Conservation (phyloP, 1,140 invertebrate genomes). For the Eurytemora carolleeae region DNA sequence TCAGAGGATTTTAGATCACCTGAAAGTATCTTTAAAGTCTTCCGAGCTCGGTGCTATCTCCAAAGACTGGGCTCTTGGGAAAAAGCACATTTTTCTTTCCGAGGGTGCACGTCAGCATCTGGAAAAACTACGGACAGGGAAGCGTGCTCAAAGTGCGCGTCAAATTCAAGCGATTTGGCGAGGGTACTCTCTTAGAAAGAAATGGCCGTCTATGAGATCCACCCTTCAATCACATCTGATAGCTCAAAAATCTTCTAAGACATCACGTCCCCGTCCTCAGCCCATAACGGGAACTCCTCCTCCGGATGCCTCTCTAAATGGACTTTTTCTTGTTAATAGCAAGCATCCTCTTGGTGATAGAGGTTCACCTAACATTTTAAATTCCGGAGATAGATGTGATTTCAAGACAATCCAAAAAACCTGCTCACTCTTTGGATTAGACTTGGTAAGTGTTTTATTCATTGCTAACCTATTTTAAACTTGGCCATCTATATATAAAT, state of each 20-base stretch:
- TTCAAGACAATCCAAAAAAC: conserved; percentile 68
- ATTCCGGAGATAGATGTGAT: conserved; percentile 58
- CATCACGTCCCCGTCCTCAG: conserved; percentile 50
- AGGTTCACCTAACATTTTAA: too few relatives aligned
- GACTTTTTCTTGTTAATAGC: neutral
- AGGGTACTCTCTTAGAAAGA: conserved; percentile 46
- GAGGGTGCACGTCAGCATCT: conserved; percentile 74
- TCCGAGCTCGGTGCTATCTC: conserved; percentile 25
- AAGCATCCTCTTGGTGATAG: too few relatives aligned
- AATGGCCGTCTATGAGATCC: conserved; percentile 42
- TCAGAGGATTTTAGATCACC: conserved; percentile 45
- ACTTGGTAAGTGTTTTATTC: conserved; percentile 40
- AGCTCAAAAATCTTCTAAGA: too few relatives aligned
- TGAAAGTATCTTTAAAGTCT: conserved; percentile 28
- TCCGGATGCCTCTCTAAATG: conserved; percentile 34
- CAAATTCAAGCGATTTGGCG: conserved; percentile 59
- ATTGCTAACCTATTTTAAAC: neutral
- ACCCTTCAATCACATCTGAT: too few relatives aligned
- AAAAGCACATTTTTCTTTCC: conserved; percentile 77
- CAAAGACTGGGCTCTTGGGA: conserved; percentile 71
- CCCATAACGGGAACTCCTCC: conserved; percentile 67
- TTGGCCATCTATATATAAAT: too few relatives aligned
- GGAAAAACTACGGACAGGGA: conserved; percentile 54
- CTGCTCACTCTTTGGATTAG: conserved; percentile 65
- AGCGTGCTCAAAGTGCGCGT: conserved; percentile 47